Percentiles rank a stretch among this genome's conserved stretches.
These are phyloP conservation scores for Megalopta genalis DNA, from an alignment of 1,140 invertebrate species.

Conservation along the genomic window DNA sequence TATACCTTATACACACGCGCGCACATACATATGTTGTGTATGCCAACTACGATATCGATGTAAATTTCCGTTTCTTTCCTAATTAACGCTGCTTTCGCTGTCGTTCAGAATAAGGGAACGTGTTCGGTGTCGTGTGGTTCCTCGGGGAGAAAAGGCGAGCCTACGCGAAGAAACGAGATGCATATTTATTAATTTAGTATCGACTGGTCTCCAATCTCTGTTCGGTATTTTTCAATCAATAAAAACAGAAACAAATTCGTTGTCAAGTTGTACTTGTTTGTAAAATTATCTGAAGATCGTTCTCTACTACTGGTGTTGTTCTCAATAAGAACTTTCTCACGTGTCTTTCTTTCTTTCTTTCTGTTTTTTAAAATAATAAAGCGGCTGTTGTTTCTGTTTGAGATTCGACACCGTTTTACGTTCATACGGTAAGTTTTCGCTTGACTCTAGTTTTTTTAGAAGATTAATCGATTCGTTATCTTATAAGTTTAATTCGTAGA, in stretches of 20 bases:
- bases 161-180: background rate
- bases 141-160: background rate
- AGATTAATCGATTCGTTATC: constrained; percentile 19
- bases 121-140: background rate
- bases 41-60: constrained; percentile 15
- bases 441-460: constrained; percentile 28
- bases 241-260: constrained; percentile 17
- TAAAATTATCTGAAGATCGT: background rate
- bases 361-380: constrained; percentile 24
- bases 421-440: constrained; percentile 42
- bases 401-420: constrained; percentile 14
- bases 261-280: constrained; percentile 2
- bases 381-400: constrained; percentile 12
- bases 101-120: constrained; percentile 4
- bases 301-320: background rate
- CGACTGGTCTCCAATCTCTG: background rate
- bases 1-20: background rate
- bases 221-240: constrained; percentile 7
- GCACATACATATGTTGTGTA: background rate
- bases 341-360: constrained; percentile 19
- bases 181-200: background rate
- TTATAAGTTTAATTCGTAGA: constrained; percentile 17
- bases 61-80: constrained; percentile 46
- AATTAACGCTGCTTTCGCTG: constrained; percentile 9
- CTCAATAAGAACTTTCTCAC: background rate